Evolutionary conservation across 2,797 vertebrate genomes (phyloP).

Genomic region (Pipistrellus kuhlii): DNA sequence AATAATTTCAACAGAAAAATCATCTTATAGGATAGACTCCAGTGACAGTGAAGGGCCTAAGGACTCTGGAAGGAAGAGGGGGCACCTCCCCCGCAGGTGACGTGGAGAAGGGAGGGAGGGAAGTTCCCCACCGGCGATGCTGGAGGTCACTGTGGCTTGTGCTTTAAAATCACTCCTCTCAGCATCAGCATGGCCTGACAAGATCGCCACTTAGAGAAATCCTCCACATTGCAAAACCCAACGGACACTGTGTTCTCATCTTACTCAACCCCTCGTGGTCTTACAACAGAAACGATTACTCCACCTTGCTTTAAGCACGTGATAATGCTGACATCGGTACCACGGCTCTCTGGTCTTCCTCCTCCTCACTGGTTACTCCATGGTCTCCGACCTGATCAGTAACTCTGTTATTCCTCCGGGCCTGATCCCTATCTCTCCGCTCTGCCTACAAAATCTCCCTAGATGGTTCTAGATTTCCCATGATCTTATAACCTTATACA

Average conservation of each 20-base stretch:
- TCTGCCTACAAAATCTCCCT: not conserved
- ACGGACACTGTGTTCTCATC: fast-evolving
- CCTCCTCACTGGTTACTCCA: not conserved
- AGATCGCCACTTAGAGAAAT: not conserved
- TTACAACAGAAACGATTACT: not conserved
- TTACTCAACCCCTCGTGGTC: not conserved
- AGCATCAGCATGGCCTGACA: not conserved
- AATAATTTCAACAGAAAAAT: not conserved
- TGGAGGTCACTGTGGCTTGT: not conserved
- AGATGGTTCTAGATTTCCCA: not conserved
- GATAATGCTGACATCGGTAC: not conserved
- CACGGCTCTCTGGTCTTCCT: not conserved
- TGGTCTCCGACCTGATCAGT: not conserved
- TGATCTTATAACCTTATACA: not conserved
- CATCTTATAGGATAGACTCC: not conserved
- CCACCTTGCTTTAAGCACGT: not conserved
- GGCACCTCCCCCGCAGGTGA: fast-evolving
- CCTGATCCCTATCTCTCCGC: not conserved
- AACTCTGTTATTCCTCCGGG: not conserved
- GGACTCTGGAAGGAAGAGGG: not conserved
- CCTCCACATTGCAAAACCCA: not conserved
- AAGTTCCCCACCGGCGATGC: not conserved
- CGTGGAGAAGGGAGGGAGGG: not conserved
- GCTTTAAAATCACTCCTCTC: not conserved
- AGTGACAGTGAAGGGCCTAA: not conserved